Evolutionary conservation across 1,140 invertebrate species (phyloP).

Genomic region (Drosophila nebulosa): DNA sequence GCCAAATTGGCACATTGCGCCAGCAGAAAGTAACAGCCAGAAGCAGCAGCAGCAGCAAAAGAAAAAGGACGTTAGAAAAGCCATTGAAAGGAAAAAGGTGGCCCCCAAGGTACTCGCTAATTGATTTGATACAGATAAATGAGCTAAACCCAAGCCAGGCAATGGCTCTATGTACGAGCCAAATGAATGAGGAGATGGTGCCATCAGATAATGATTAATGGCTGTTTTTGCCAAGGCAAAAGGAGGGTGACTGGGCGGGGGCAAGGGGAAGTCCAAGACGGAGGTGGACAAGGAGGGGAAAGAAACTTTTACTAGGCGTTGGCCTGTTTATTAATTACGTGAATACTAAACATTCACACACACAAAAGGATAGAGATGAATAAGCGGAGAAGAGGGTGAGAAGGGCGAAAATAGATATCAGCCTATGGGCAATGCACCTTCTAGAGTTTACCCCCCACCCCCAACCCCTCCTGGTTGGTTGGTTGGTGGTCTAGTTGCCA

Average conservation of each 20-base stretch:
- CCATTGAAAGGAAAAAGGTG: slow-evolving; percentile 33
- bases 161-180: background rate
- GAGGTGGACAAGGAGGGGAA: background rate
- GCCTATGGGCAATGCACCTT: slow-evolving; percentile 20
- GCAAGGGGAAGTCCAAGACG: background rate
- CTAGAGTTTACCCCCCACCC: slow-evolving; percentile 16
- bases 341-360: background rate
- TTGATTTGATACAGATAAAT: slow-evolving; percentile 78
- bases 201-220: slow-evolving; percentile 74
- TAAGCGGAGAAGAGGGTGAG: background rate
- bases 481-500: slow-evolving; percentile 9
- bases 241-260: no score
- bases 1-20: slow-evolving; percentile 77
- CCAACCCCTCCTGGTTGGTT: no score
- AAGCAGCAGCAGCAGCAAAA: slow-evolving; percentile 29
- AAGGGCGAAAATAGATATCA: background rate
- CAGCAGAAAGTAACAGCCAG: no score
- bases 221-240: no score
- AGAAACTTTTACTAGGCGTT: slow-evolving; percentile 4
- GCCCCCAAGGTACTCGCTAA: slow-evolving; percentile 66
- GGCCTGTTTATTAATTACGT: slow-evolving; percentile 28
- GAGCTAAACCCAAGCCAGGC: slow-evolving; percentile 40
- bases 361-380: background rate
- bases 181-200: slow-evolving; percentile 27
- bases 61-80: slow-evolving; percentile 31